Evolutionary conservation across 2,797 vertebrate species (phyloP).

Genomic region (Malacoctenus gilli): DNA sequence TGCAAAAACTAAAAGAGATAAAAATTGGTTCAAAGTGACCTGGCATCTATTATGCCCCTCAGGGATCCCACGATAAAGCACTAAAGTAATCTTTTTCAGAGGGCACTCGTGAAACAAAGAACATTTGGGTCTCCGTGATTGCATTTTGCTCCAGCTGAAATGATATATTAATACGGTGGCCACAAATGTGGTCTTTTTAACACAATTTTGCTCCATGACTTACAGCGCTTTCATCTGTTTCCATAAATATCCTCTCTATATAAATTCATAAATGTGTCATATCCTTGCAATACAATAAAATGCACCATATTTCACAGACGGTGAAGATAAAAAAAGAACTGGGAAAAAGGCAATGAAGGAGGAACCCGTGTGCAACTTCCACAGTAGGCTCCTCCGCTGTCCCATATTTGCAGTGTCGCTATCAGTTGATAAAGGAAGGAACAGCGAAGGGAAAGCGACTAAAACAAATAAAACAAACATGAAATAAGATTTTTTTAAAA

Average conservation of each 20-base stretch:
- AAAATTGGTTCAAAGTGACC: slow-evolving; percentile 82
- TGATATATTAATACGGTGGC: slow-evolving; percentile 83
- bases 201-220: slow-evolving; percentile 80
- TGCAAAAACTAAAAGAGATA: slow-evolving; percentile 76
- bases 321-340: slow-evolving; percentile 55
- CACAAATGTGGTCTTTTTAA: slow-evolving; percentile 82
- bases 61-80: slow-evolving; percentile 73
- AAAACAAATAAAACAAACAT: slow-evolving; percentile 32
- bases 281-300: slow-evolving; percentile 83
- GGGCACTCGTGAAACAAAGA: slow-evolving; percentile 80
- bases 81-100: slow-evolving; percentile 80
- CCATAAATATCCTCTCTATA: slow-evolving; percentile 82
- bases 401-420: slow-evolving; percentile 46
- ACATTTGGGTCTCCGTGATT: slow-evolving; percentile 80
- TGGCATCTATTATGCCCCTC: slow-evolving; percentile 65
- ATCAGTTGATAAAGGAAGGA: slow-evolving; percentile 12
- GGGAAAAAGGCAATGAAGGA: slow-evolving; percentile 25
- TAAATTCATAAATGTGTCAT: slow-evolving; percentile 85
- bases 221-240: slow-evolving; percentile 82
- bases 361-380: slow-evolving; percentile 43
- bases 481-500: too few species aligned
- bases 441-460: slow-evolving; percentile 3
- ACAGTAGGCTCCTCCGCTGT: slow-evolving; percentile 25
- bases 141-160: slow-evolving; percentile 77
- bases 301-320: slow-evolving; percentile 79